Base-by-base conservation (phyloP, 2,113 vertebrate species). In the Cyanoderma ruficeps region DNA sequence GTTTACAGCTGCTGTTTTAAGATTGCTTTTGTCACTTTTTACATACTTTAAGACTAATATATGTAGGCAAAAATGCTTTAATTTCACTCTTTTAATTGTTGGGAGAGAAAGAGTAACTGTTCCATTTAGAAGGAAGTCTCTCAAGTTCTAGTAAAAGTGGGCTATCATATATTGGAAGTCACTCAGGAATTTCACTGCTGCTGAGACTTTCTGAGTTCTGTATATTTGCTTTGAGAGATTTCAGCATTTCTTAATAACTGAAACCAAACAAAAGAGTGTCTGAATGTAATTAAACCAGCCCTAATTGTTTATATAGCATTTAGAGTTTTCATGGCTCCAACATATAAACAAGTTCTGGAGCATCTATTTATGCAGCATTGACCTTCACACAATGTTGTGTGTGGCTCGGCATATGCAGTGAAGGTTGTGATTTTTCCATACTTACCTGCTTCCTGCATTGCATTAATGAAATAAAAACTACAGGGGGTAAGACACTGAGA, bases 211-310 rank as follows among this genome's bases (percentile, higher is more conserved):
- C 52, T 57, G 55, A 89, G 19, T 82, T 95, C 37, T 71, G 25
- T 46, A 28, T 83, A 87, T 87, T 94, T 94, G 24, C 65, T 87
- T 87, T 90, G 53, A 82, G 42, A 89, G 10, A 64, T 47, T 79
- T 82, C 53, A 77, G 31, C 15, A 88, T 76, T 91, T 87, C 74
- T 96, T 81, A 94, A 82, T 91, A 89, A 87, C 76, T 79, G 33
- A 94, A 93, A 91, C 25, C 9, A 93, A 90, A 83, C 30, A 76
- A 78, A 83, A 13, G 82, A 63, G 22, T 17, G 25, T 57, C 59
- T 71, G 64, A 88, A 70, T 35, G 27, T 93, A 81, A 96, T 94
- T 93, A 89, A 90, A 94, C 79, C n/a, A 94, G 50, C 71, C 53
- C 22, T 85, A 71, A 90, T 77, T 84, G 39, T 95, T 94, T 87